A percentile compares a stretch with the other conserved stretches of the same genome.
phyloP scores from a whole-genome alignment of 1,140 invertebrate genomes.

The Elymnias hypermnestra region DNA sequence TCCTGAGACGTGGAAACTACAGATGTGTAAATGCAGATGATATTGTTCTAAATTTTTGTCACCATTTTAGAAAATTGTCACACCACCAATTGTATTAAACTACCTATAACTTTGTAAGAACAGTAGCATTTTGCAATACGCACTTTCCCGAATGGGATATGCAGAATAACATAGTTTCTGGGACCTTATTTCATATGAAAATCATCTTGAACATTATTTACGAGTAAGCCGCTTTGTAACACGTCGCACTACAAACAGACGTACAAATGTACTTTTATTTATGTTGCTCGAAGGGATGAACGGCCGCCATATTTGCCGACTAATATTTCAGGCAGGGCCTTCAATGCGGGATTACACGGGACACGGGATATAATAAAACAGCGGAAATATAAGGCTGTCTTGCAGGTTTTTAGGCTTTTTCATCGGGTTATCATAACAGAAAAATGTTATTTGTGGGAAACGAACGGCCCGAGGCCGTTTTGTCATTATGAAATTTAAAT shows the following conservation, averaged over 20 bases:
- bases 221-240: constrained; percentile 24
- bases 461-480: too few species aligned
- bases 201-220: constrained; percentile 22
- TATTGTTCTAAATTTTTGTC: too few species aligned
- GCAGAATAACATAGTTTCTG: too few species aligned
- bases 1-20: too few species aligned
- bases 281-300: constrained; percentile 26
- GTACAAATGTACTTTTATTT: constrained; percentile 29
- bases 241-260: constrained; percentile 26
- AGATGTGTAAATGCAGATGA: too few species aligned
- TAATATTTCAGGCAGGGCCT: constrained; percentile 25
- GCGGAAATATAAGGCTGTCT: background rate
- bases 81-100: too few species aligned
- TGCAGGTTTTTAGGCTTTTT: background rate
- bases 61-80: too few species aligned
- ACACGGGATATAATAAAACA: constrained; percentile 10
- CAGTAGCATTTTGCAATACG: too few species aligned
- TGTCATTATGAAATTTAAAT: too few species aligned
- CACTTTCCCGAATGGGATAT: too few species aligned
- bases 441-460: too few species aligned
- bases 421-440: background rate
- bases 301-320: constrained; percentile 24
- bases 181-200: background rate
- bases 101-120: too few species aligned
- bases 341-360: constrained; percentile 12